These are phyloP conservation scores for Volucella inanis DNA, from an alignment of 2,888 invertebrate genomes.

Conservation along the genomic window DNA sequence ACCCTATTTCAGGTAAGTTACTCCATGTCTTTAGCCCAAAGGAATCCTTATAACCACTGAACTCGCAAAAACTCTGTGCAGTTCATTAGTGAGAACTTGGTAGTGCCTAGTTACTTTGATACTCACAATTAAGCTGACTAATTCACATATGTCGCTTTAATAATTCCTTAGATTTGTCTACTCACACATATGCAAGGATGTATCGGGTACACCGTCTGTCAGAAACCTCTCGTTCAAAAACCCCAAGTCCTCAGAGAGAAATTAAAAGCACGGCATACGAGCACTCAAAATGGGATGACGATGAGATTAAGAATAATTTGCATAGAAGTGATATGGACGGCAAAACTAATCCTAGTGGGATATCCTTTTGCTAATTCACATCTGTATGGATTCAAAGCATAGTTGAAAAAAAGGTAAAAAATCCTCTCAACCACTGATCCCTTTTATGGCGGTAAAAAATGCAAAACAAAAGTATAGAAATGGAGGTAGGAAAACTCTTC, in stretches of 20 bases:
- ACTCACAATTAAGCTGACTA: conserved; percentile 48
- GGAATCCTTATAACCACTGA: conserved; percentile 40
- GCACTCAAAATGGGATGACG: neutral
- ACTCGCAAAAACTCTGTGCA: conserved; percentile 32
- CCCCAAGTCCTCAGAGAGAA: conserved; percentile 43
- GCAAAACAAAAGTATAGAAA: conserved; percentile 20
- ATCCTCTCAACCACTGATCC: conserved; percentile 34
- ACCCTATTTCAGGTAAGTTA: conserved; percentile 28
- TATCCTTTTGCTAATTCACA: conserved; percentile 17
- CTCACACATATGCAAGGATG: conserved; percentile 17
- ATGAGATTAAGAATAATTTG: conserved; percentile 40
- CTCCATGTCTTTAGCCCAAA: neutral
- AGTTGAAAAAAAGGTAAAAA: neutral
- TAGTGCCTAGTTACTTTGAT: conserved; percentile 34
- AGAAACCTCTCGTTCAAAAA: neutral
- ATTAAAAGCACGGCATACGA: conserved; percentile 11
- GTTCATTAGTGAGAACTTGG: conserved; percentile 59
- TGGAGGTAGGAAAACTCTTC: conserved; percentile 18
- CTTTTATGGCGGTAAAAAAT: conserved; percentile 27
- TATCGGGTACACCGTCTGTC: neutral
- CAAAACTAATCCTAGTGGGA: conserved; percentile 50
- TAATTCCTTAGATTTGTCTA: conserved; percentile 55
- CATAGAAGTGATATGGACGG: conserved; percentile 45
- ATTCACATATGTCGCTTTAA: conserved; percentile 62
- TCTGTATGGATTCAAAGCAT: neutral